Conservation (phyloP, 2,113 vertebrate species). For the Bufo gargarizans region DNA sequence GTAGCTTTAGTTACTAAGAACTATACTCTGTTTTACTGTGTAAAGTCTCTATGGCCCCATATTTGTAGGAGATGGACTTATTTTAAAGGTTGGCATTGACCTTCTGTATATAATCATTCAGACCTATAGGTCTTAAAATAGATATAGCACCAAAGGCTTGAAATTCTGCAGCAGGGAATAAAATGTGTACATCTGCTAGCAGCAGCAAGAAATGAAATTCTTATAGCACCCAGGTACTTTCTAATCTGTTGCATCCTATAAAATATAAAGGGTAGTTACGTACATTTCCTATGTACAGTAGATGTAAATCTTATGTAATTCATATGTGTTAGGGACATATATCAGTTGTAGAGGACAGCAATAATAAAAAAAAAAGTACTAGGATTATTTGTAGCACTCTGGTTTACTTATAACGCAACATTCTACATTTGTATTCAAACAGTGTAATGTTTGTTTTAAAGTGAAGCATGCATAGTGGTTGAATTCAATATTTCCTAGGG, state of each 20-base stretch:
- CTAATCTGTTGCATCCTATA: not conserved
- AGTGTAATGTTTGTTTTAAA: not conserved
- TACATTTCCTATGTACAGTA: not conserved
- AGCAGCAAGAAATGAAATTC: slow-evolving; percentile 30
- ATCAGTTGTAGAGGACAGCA: not conserved
- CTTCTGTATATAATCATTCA: slow-evolving; percentile 38
- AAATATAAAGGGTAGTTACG: not conserved
- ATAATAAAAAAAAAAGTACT: not conserved
- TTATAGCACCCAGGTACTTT: slow-evolving; percentile 9
- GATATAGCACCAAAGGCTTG: slow-evolving; percentile 32
- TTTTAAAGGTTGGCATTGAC: slow-evolving; percentile 39
- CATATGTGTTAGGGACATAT: not conserved
- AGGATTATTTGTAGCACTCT: not conserved
- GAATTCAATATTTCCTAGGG: slow-evolving; percentile 19
- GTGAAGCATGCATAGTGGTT: not conserved
- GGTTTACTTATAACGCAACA: not conserved
- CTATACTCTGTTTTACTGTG: not conserved
- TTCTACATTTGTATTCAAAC: slow-evolving; percentile 26
- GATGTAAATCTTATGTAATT: not conserved
- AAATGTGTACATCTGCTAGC: slow-evolving; percentile 29
- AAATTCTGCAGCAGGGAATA: slow-evolving; percentile 8
- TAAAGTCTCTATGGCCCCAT: slow-evolving; percentile 1
- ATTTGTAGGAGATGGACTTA: not conserved
- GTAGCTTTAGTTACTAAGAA: not conserved
- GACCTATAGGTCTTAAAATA: slow-evolving; percentile 36